phyloP scores from a whole-genome alignment of 1,140 invertebrate genomes.

The Rhagoletis pomonella region DNA sequence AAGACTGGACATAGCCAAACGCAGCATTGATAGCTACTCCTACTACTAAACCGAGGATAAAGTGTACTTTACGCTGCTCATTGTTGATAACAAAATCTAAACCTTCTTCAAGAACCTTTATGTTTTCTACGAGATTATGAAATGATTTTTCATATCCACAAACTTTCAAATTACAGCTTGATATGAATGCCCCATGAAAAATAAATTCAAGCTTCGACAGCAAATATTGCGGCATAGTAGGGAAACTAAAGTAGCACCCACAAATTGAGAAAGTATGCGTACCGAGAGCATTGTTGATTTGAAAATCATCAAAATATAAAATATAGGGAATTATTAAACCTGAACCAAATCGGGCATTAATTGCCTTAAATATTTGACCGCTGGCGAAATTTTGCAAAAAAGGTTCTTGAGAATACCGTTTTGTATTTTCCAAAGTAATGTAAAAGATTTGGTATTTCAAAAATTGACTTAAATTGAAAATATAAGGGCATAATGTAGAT shows the following conservation, averaged over 20 bases:
- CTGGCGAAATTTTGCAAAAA: conserved; percentile 49
- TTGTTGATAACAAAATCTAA: conserved; percentile 14
- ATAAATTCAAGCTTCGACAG: conserved; percentile 53
- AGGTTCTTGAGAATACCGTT: not conserved
- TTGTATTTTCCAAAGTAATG: conserved; percentile 49
- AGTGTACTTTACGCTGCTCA: conserved; percentile 59
- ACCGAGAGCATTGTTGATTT: conserved; percentile 55
- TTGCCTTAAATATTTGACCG: conserved; percentile 45
- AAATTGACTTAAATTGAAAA: too few relatives aligned
- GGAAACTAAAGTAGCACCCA: conserved; percentile 55
- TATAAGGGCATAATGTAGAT: conserved; percentile 53
- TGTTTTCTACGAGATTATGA: conserved; percentile 36
- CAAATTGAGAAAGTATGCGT: conserved; percentile 52
- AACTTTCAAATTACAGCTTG: conserved; percentile 39
- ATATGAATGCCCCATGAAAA: conserved; percentile 49
- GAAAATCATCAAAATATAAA: conserved; percentile 57
- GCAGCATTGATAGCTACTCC: conserved; percentile 67
- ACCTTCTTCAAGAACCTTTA: conserved; percentile 54
- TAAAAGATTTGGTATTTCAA: conserved; percentile 56
- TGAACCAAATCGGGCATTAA: not conserved
- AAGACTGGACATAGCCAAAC: conserved; percentile 63
- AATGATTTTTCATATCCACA: conserved; percentile 49
- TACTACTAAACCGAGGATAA: conserved; percentile 62
- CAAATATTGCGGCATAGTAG: too few relatives aligned
- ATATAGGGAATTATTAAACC: conserved; percentile 53